These are phyloP conservation scores for Lethocerus indicus DNA, from an alignment of 1,140 invertebrate species.

Conservation along the genomic window DNA sequence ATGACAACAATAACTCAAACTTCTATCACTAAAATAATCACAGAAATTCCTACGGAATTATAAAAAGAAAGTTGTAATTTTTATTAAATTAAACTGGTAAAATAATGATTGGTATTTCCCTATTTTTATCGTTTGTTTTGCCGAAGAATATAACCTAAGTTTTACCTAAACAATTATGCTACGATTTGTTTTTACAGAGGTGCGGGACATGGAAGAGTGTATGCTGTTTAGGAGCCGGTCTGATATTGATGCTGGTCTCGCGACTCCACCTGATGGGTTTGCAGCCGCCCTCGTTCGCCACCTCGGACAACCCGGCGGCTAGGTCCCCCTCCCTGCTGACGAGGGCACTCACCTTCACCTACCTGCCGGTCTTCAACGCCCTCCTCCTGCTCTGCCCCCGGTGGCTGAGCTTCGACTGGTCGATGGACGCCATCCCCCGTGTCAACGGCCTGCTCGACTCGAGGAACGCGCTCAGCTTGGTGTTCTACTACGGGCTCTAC, in stretches of 20 bases:
- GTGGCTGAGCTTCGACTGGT: slow-evolving; percentile 85
- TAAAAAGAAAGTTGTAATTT: too few species aligned
- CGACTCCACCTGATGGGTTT: slow-evolving; percentile 42
- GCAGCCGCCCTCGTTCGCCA: slow-evolving; percentile 58
- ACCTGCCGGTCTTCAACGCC: slow-evolving; percentile 75
- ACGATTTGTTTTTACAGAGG: slow-evolving; percentile 37
- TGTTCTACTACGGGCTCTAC: slow-evolving; percentile 39
- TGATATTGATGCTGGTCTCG: slow-evolving; percentile 36
- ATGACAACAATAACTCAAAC: too few species aligned
- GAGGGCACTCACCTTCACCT: slow-evolving; percentile 66
- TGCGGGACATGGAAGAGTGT: slow-evolving; percentile 39
- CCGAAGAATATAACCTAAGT: too few species aligned
- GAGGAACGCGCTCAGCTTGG: slow-evolving; percentile 49
- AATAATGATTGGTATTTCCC: too few species aligned
- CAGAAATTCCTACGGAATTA: too few species aligned
- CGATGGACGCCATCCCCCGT: slow-evolving; percentile 80
- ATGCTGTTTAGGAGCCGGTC: slow-evolving; percentile 34
- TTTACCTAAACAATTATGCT: too few species aligned
- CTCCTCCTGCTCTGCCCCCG: slow-evolving; percentile 64
- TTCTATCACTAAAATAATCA: too few species aligned
- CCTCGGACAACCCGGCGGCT: slow-evolving; percentile 80
- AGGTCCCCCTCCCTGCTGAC: slow-evolving; percentile 49
- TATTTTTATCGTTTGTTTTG: too few species aligned
- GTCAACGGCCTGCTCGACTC: slow-evolving; percentile 53
- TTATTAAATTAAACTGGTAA: too few species aligned